These are phyloP conservation scores for Cyclina sinensis DNA, from an alignment of 1,140 invertebrate genomes.

Conservation along the genomic window DNA sequence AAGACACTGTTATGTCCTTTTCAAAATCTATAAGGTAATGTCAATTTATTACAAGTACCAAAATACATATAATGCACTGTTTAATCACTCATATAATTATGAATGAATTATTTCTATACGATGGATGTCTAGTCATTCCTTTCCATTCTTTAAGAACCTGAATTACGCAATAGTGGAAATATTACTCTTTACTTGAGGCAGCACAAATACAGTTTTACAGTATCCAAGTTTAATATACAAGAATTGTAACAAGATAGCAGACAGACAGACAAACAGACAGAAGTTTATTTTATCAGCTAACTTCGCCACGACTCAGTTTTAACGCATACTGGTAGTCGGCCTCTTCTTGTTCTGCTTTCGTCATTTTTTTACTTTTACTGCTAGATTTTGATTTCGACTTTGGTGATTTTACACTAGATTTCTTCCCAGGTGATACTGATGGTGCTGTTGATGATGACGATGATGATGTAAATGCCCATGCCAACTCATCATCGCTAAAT, in stretches of 20 bases:
- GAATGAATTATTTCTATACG: too few relatives aligned
- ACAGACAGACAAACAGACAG: too few relatives aligned
- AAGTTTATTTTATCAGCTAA: too few relatives aligned
- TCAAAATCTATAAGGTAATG: too few relatives aligned
- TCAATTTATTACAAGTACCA: too few relatives aligned
- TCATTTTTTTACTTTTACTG: constrained; percentile 44
- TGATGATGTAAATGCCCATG: constrained; percentile 59
- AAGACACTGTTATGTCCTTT: too few relatives aligned
- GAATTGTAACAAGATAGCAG: too few relatives aligned
- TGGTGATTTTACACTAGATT: constrained; percentile 45
- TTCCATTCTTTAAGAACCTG: too few relatives aligned
- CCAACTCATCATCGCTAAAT: constrained; percentile 56
- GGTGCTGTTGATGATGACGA: constrained; percentile 16
- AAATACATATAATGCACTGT: too few relatives aligned
- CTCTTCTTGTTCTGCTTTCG: constrained; percentile 51
- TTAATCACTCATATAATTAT: too few relatives aligned
- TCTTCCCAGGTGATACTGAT: constrained; percentile 28
- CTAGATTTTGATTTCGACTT: constrained; percentile 36
- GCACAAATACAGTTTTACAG: not conserved
- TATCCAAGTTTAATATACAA: not conserved
- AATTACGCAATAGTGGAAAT: too few relatives aligned
- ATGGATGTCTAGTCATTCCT: too few relatives aligned
- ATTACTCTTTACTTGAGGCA: not conserved
- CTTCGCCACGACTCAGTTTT: constrained; percentile 61
- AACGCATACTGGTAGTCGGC: constrained; percentile 58